Conservation (phyloP, 2,888 invertebrate species). For the Tetragonisca angustula region DNA sequence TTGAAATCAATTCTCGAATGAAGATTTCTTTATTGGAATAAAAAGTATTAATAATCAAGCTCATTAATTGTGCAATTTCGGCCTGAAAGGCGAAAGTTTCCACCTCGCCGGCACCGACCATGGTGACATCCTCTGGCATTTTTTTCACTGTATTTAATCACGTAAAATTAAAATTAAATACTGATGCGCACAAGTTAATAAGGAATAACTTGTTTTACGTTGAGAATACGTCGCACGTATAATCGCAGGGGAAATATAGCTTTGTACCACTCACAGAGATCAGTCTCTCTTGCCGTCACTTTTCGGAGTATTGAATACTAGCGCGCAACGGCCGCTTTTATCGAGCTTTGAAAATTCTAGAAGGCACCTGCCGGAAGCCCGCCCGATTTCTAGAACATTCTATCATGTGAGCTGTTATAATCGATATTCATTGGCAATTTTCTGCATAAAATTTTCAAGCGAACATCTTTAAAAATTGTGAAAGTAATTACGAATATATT, state of each 20-base stretch:
- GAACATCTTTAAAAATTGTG: conserved; percentile 6
- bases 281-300: conserved; percentile 46
- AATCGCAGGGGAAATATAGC: background rate
- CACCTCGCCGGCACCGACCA: conserved; percentile 87
- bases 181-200: background rate
- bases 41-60: conserved; percentile 99
- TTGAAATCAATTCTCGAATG: conserved; percentile 99
- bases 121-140: conserved; percentile 84
- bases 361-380: conserved; percentile 68
- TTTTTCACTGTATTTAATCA: background rate
- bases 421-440: background rate
- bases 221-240: background rate
- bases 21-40: conserved; percentile 99
- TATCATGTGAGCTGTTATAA: conserved; percentile 41
- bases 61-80: conserved; percentile 99
- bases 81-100: conserved; percentile 99
- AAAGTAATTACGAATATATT: background rate
- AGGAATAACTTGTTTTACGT: background rate
- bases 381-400: conserved; percentile 72
- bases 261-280: conserved; percentile 1
- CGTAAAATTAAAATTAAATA: conserved; percentile 12
- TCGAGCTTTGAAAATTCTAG: conserved; percentile 74
- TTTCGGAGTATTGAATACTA: conserved; percentile 62
- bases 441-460: background rate
- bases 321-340: conserved; percentile 71